phyloP scores from a whole-genome alignment of 2,113 vertebrate species.

The Vanacampus margaritifer region DNA sequence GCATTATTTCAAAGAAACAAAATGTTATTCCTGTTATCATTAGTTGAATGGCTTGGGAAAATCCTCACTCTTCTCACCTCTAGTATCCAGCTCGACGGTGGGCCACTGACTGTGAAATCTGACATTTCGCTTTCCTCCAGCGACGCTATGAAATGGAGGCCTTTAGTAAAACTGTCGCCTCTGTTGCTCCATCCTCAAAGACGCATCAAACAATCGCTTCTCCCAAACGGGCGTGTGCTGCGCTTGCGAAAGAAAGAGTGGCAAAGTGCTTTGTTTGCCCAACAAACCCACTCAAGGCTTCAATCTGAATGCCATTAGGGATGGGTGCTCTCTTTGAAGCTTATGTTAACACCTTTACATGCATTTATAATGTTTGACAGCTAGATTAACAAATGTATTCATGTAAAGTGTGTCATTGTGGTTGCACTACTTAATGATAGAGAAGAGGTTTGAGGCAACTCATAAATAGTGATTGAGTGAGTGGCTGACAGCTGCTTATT shows the following conservation, averaged over 20 bases:
- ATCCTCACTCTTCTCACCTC: not conserved
- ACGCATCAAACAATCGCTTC: constrained; percentile 45
- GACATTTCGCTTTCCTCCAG: not conserved
- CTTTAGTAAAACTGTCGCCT: constrained; percentile 28
- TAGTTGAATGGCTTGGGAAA: not conserved
- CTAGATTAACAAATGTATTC: constrained; percentile 24
- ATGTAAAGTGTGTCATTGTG: constrained; percentile 20
- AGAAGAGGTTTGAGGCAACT: constrained; percentile 56
- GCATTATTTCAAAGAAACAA: not conserved
- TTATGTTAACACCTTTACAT: constrained; percentile 14
- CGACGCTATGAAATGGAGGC: constrained; percentile 4
- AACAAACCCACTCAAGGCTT: constrained; percentile 30
- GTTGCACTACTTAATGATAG: constrained; percentile 59
- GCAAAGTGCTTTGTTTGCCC: constrained; percentile 22
- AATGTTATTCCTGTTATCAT: not conserved
- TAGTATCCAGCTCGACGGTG: not conserved
- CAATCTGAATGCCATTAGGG: constrained; percentile 28
- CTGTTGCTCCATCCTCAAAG: constrained; percentile 25
- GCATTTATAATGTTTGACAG: constrained; percentile 5
- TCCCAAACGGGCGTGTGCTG: constrained; percentile 27
- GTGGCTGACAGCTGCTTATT: constrained; percentile 67
- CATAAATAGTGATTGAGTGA: constrained; percentile 69
- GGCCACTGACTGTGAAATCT: not conserved
- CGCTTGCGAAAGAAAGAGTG: constrained; percentile 42
- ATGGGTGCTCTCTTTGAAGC: constrained; percentile 2